phyloP scores from a whole-genome alignment of 2,113 vertebrate species.

The Myotis brandtii region DNA sequence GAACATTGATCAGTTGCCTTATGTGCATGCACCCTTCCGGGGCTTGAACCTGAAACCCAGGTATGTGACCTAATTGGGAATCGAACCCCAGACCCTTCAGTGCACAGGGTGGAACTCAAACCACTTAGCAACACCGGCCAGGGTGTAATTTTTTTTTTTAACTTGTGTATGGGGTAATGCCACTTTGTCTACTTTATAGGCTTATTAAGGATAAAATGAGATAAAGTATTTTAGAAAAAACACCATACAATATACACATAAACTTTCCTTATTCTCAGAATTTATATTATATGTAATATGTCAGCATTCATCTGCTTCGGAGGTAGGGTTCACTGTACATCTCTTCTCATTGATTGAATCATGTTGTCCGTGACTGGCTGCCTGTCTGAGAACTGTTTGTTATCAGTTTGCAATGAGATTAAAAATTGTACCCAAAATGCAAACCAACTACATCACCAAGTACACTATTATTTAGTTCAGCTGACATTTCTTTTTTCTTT shows the following conservation, averaged over 20 bases:
- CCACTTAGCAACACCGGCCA: not conserved
- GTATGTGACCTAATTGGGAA: not conserved
- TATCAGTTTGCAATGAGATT: not conserved
- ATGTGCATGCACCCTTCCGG: not conserved
- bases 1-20: not conserved
- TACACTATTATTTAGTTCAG: not conserved
- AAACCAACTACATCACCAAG: not conserved
- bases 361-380: not conserved
- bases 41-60: not conserved
- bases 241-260: not conserved
- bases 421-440: not conserved
- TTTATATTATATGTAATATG: not conserved
- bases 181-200: not conserved
- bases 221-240: slow-evolving; percentile 28
- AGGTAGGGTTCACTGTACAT: not conserved
- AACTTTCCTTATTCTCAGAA: not conserved
- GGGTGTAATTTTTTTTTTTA: not conserved
- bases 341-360: not conserved
- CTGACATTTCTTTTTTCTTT: not conserved
- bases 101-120: not conserved
- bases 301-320: not conserved
- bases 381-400: not conserved
- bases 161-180: not conserved
- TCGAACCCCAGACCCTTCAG: not conserved
- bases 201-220: slow-evolving; percentile 15